A percentile compares a stretch with the other conserved stretches of the same genome.
Evolutionary conservation across 1,140 invertebrate genomes (phyloP).

Genomic region (Musca vetustissima): DNA sequence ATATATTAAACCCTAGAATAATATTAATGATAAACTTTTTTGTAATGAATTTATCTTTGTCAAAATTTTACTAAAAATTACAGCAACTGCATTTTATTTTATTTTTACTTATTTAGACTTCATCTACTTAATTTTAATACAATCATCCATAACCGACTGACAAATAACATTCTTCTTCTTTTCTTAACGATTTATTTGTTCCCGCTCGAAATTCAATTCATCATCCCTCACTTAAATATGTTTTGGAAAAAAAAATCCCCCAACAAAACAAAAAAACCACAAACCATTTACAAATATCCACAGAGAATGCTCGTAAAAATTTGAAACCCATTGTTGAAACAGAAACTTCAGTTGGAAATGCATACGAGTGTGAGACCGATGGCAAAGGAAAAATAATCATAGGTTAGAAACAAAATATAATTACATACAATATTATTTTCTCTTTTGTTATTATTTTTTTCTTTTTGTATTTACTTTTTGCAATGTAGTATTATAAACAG

Average conservation of each 20-base stretch:
- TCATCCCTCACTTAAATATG: slow-evolving; percentile 16
- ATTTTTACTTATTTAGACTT: too few species aligned
- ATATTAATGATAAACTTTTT: too few species aligned
- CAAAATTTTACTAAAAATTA: too few species aligned
- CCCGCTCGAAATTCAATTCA: background rate
- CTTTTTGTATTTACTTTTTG: background rate
- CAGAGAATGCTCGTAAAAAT: slow-evolving; percentile 41
- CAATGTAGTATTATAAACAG: background rate
- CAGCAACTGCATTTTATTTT: too few species aligned
- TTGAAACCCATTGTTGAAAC: slow-evolving; percentile 52
- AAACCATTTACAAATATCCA: slow-evolving; percentile 15
- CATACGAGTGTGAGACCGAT: slow-evolving; percentile 37
- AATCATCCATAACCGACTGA: too few species aligned
- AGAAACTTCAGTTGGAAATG: slow-evolving; percentile 44
- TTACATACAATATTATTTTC: too few species aligned
- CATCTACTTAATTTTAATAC: too few species aligned
- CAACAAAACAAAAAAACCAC: background rate
- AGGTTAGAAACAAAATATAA: slow-evolving; percentile 43
- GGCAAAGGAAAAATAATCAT: slow-evolving; percentile 55
- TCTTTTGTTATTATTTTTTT: slow-evolving; percentile 24
- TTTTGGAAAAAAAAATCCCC: slow-evolving; percentile 14
- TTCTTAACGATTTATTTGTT: slow-evolving; percentile 10
- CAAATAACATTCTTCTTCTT: background rate
- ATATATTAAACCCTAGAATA: too few species aligned
- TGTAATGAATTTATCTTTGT: too few species aligned